phyloP scores from a whole-genome alignment of 1,140 invertebrate genomes.

The Apis dorsata region DNA sequence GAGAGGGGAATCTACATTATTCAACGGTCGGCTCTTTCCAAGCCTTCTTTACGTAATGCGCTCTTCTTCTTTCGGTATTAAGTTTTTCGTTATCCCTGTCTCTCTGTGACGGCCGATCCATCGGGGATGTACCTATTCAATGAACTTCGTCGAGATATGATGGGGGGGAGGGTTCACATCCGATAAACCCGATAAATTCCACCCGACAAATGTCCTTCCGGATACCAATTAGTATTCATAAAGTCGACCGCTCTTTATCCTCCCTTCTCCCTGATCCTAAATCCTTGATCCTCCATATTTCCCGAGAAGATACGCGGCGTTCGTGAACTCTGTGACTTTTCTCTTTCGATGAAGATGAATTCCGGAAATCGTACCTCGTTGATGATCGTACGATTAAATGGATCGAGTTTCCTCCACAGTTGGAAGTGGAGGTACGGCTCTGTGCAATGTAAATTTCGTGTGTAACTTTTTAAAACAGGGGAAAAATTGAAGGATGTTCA shows the following conservation, averaged over 20 bases:
- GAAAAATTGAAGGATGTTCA: neutral
- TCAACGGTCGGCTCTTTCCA: constrained; percentile 23
- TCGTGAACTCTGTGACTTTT: constrained; percentile 18
- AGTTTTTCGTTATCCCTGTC: constrained; percentile 2
- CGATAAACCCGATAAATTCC: constrained; percentile 64
- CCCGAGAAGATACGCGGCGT: constrained; percentile 8
- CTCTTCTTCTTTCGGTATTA: constrained; percentile 23
- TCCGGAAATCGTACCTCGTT: neutral
- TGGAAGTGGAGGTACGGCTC: too few relatives aligned
- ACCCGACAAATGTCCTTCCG: constrained; percentile 45
- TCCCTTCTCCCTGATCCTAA: constrained; percentile 10
- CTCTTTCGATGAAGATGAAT: neutral
- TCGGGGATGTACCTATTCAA: constrained; percentile 53
- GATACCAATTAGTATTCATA: constrained; percentile 67
- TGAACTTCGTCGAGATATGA: constrained; percentile 45
- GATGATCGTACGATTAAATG: neutral
- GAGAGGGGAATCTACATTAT: constrained; percentile 37
- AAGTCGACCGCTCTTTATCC: constrained; percentile 41
- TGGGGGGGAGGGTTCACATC: constrained; percentile 16
- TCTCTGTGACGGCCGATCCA: neutral
- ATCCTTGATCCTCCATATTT: constrained; percentile 55
- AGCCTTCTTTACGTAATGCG: constrained; percentile 36
- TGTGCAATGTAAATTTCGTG: too few relatives aligned
- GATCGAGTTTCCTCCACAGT: neutral
- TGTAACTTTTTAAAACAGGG: too few relatives aligned